A percentile compares a stretch with the other conserved stretches of the same genome.
Evolutionary conservation across 1,140 invertebrate species (phyloP).

Genomic region (Portunus trituberculatus): DNA sequence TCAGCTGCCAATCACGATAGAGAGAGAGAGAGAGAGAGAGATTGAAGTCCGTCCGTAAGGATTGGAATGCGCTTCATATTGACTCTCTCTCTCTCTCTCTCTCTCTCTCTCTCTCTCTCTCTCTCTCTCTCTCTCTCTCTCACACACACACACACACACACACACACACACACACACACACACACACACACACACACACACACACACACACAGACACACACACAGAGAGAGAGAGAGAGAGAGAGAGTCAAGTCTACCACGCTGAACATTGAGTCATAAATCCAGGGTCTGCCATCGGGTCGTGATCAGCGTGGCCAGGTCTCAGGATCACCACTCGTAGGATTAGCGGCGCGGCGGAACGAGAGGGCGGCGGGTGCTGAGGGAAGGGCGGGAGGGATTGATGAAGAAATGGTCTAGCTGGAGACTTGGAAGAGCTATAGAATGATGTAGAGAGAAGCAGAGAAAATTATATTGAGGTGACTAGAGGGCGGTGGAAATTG

Average conservation of each 20-base stretch:
- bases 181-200: too few species aligned
- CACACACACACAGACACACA: too few species aligned
- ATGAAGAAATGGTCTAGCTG: not conserved
- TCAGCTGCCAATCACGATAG: not conserved
- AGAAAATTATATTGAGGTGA: not conserved
- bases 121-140: constrained; percentile 35
- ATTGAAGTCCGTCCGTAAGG: not conserved
- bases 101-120: not conserved
- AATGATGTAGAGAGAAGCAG: not conserved
- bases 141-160: not conserved
- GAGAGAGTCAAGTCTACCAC: too few species aligned
- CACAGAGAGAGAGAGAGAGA: too few species aligned
- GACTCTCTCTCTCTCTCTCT: not conserved
- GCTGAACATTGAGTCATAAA: too few species aligned
- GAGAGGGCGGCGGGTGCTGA: not conserved
- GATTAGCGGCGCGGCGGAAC: not conserved
- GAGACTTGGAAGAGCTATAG: not conserved
- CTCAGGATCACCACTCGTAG: too few species aligned
- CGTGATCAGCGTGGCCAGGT: too few species aligned
- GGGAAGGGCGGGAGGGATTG: not conserved
- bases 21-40: not conserved
- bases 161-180: too few species aligned
- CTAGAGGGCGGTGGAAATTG: not conserved
- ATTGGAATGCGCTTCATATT: not conserved
- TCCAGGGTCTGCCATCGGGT: too few species aligned